Evolutionary conservation across 2,113 vertebrate species (phyloP).

Genomic region (Pedionomus torquatus): DNA sequence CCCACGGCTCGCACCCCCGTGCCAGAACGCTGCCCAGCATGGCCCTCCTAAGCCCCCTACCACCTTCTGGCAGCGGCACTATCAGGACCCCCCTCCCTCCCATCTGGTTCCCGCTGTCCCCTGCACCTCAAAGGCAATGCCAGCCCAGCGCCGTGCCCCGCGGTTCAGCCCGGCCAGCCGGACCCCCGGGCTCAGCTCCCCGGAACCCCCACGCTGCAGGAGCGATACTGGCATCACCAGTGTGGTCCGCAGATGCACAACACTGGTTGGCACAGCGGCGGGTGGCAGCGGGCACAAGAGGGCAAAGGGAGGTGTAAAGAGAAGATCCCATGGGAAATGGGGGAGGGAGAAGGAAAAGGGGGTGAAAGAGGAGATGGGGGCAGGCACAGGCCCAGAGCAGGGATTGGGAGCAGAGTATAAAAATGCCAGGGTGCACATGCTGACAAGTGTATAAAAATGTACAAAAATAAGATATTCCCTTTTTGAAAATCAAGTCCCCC

Average conservation of each 20-base stretch:
- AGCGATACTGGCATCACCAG: neutral
- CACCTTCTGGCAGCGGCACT: neutral
- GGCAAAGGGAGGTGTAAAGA: neutral
- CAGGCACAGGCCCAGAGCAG: neutral
- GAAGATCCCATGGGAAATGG: neutral
- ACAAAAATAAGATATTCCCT: slow-evolving; percentile 67
- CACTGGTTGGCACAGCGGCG: fast-evolving
- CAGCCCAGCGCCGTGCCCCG: neutral
- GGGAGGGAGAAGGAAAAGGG: neutral
- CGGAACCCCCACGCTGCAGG: fast-evolving
- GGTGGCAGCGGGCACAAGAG: neutral
- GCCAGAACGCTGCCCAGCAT: fast-evolving
- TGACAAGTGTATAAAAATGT: slow-evolving; percentile 45
- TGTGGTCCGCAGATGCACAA: neutral
- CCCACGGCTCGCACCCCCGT: fast-evolving
- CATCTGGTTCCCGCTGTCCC: too few relatives aligned
- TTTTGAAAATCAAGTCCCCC: slow-evolving; percentile 29
- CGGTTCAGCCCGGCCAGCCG: neutral
- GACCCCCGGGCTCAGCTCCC: neutral
- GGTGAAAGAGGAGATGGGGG: neutral
- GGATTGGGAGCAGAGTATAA: neutral
- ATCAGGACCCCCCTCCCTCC: neutral
- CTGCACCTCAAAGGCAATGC: neutral
- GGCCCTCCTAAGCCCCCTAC: fast-evolving
- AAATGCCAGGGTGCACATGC: slow-evolving; percentile 33